Conservation (phyloP, 2,113 vertebrate genomes). For the Myxocyprinus asiaticus region DNA sequence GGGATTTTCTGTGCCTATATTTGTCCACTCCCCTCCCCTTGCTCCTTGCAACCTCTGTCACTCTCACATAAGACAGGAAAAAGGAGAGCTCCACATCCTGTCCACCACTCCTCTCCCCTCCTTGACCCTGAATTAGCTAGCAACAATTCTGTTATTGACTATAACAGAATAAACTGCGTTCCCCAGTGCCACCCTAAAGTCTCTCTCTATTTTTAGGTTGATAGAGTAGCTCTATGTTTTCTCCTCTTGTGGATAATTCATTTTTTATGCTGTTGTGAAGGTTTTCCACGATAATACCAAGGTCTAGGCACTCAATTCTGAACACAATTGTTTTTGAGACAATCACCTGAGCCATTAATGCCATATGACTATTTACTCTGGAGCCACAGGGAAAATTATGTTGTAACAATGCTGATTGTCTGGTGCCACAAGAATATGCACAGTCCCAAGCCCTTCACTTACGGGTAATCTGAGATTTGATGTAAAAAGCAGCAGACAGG, state of each 20-base stretch:
- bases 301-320: too few species aligned
- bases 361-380: too few species aligned
- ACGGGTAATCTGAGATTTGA: too few species aligned
- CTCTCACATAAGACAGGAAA: conserved; percentile 26
- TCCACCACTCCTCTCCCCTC: neutral
- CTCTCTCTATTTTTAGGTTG: conserved; percentile 1
- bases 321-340: too few species aligned
- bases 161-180: conserved; percentile 1
- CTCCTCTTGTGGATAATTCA: neutral
- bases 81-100: conserved; percentile 21
- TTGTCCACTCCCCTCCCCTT: conserved; percentile 20
- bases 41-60: conserved; percentile 24
- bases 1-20: conserved; percentile 2
- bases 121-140: conserved; percentile 8
- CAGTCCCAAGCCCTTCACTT: too few species aligned
- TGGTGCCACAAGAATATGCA: too few species aligned
- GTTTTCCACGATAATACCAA: too few species aligned
- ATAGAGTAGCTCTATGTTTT: neutral
- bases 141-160: neutral
- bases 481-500: too few species aligned
- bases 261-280: too few species aligned
- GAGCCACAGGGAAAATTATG: too few species aligned
- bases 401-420: too few species aligned
- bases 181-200: neutral
- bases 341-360: too few species aligned